These are phyloP conservation scores for Aricia artaxerxes DNA, from an alignment of 2,888 invertebrate species.

Conservation along the genomic window DNA sequence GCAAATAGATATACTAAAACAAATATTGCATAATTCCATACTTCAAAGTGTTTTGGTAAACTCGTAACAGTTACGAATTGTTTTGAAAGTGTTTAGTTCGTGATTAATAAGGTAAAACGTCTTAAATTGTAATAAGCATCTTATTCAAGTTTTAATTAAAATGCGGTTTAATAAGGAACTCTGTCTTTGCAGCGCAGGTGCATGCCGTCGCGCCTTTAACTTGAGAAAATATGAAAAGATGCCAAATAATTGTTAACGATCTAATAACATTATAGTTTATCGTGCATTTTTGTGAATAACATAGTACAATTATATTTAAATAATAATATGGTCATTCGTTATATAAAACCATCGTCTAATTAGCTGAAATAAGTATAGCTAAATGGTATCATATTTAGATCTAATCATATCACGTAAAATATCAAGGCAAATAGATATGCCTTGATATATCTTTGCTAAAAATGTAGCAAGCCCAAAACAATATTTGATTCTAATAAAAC, in stretches of 20 bases:
- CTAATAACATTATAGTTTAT: no score
- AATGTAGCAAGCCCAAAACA: no score
- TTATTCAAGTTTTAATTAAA: neutral
- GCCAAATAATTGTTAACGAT: neutral
- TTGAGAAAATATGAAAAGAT: slow-evolving; percentile 1
- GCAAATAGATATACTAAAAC: neutral
- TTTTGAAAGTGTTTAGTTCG: neutral
- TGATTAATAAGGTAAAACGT: neutral
- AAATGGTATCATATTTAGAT: no score
- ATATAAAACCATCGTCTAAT: no score
- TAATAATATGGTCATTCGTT: no score
- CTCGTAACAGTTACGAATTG: neutral
- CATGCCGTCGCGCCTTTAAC: neutral
- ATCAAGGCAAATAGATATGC: no score
- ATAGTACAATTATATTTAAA: no score
- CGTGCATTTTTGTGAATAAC: no score
- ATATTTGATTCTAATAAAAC: no score
- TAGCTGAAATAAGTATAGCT: no score
- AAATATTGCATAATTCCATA: neutral
- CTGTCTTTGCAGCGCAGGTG: neutral
- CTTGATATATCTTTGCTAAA: no score
- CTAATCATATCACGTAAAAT: no score
- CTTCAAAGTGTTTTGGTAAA: neutral
- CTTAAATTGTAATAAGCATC: neutral
- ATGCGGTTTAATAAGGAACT: neutral